Conservation (phyloP, 1,140 invertebrate species). For the Manduca sexta region DNA sequence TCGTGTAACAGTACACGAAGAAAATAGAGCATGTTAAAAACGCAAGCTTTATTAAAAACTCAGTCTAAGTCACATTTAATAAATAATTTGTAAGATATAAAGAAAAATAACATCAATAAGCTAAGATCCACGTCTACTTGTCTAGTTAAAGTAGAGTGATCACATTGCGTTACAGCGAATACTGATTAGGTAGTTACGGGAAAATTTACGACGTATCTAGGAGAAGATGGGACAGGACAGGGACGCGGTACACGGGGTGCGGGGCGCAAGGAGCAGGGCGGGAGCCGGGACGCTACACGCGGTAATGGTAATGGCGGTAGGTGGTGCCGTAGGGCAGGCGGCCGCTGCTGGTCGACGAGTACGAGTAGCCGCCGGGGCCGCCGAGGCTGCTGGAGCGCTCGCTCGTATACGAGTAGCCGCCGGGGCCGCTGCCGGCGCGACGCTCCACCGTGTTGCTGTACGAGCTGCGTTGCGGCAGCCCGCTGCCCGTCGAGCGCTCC, state of each 20-base stretch:
- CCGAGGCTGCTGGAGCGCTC: conserved; percentile 81
- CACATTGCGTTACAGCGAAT: conserved; percentile 62
- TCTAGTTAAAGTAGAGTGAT: conserved; percentile 61
- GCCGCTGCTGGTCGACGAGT: conserved; percentile 83
- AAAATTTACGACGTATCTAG: background rate
- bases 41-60: conserved; percentile 69
- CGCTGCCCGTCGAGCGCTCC: conserved; percentile 50
- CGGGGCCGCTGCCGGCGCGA: conserved; percentile 78
- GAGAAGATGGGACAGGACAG: conserved; percentile 22
- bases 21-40: conserved; percentile 54
- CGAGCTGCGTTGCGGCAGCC: conserved; percentile 75
- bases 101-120: conserved; percentile 51
- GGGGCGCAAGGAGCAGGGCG: conserved; percentile 24
- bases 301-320: conserved; percentile 89
- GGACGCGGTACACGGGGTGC: conserved; percentile 12
- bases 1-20: conserved; percentile 33
- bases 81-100: conserved; percentile 33
- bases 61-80: conserved; percentile 61
- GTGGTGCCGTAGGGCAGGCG: conserved; percentile 85
- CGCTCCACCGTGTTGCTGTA: conserved; percentile 81
- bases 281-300: conserved; percentile 78
- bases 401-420: conserved; percentile 81
- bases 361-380: conserved; percentile 87
- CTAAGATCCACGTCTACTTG: conserved; percentile 57
- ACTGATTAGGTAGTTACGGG: conserved; percentile 53